A percentile compares a stretch with the other conserved stretches of the same genome.
Evolutionary conservation across 2,797 vertebrate genomes (phyloP).

Genomic region (Syndactyla subalaris): DNA sequence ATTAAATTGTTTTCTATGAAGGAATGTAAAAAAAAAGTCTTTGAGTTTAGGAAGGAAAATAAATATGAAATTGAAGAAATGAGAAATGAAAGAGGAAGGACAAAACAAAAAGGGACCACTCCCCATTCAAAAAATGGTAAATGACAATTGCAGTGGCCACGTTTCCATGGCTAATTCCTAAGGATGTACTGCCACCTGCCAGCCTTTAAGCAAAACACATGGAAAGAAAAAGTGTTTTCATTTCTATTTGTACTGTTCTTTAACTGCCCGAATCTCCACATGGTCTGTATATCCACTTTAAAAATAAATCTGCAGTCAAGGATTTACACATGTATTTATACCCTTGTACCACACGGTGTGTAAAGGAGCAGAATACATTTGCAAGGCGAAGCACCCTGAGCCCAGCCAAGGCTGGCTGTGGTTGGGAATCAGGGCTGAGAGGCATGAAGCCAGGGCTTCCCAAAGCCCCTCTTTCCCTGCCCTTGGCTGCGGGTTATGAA

Average conservation of each 20-base stretch:
- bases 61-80: background rate
- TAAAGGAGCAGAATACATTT: background rate
- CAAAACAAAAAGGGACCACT: background rate
- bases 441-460: rapidly evolving
- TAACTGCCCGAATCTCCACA: rapidly evolving
- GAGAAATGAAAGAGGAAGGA: background rate
- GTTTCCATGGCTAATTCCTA: conserved; percentile 58
- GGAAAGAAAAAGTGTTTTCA: background rate
- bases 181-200: conserved; percentile 77
- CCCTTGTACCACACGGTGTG: background rate
- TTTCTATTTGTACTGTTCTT: background rate
- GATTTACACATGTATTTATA: background rate
- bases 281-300: background rate
- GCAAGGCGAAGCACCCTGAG: background rate
- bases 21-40: background rate
- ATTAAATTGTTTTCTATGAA: background rate
- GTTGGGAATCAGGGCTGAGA: background rate
- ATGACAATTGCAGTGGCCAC: background rate
- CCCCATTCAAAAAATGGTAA: rapidly evolving
- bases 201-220: conserved; percentile 63
- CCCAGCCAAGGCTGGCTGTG: rapidly evolving
- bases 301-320: background rate
- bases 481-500: background rate
- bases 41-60: background rate
- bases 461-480: background rate